Conservation (phyloP, 1,140 invertebrate genomes). For the Sarcophaga bullata region DNA sequence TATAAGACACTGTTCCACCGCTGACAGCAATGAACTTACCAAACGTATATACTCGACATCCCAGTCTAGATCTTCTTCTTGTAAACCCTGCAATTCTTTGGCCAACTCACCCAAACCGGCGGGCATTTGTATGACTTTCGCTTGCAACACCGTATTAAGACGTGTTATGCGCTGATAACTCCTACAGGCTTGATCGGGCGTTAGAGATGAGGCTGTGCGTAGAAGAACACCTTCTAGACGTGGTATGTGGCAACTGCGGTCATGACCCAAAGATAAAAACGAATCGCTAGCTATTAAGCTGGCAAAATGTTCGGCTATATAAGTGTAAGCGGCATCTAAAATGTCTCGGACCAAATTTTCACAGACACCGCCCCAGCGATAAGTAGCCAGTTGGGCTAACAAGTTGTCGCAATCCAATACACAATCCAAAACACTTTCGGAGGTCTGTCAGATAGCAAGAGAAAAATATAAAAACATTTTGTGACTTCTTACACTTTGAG, state of each 20-base stretch:
- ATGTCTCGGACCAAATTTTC: slow-evolving; percentile 75
- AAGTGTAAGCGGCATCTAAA: slow-evolving; percentile 74
- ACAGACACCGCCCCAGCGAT: slow-evolving; percentile 78
- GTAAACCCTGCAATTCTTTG: slow-evolving; percentile 58
- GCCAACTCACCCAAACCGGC: slow-evolving; percentile 58
- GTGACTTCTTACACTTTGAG: background rate
- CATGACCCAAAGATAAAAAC: slow-evolving; percentile 73
- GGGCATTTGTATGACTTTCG: slow-evolving; percentile 63
- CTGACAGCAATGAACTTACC: slow-evolving; percentile 65
- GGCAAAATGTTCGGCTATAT: slow-evolving; percentile 74
- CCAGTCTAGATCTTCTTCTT: slow-evolving; percentile 65
- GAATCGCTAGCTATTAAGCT: slow-evolving; percentile 72
- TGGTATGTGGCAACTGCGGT: slow-evolving; percentile 75
- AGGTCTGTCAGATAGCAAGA: slow-evolving; percentile 64
- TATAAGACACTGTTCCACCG: slow-evolving; percentile 73
- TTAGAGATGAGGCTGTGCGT: slow-evolving; percentile 71
- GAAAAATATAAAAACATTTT: too few relatives aligned
- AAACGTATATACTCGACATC: slow-evolving; percentile 63
- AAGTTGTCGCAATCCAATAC: slow-evolving; percentile 78
- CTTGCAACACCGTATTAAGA: slow-evolving; percentile 59
- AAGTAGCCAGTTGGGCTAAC: slow-evolving; percentile 73
- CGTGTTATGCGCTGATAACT: slow-evolving; percentile 70
- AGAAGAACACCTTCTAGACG: slow-evolving; percentile 75
- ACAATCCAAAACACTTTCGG: slow-evolving; percentile 74
- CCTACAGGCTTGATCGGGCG: slow-evolving; percentile 77